A percentile compares a stretch with the other conserved stretches of the same genome.
phyloP scores from a whole-genome alignment of 1,140 invertebrate genomes.

The Drosophila dunni region DNA sequence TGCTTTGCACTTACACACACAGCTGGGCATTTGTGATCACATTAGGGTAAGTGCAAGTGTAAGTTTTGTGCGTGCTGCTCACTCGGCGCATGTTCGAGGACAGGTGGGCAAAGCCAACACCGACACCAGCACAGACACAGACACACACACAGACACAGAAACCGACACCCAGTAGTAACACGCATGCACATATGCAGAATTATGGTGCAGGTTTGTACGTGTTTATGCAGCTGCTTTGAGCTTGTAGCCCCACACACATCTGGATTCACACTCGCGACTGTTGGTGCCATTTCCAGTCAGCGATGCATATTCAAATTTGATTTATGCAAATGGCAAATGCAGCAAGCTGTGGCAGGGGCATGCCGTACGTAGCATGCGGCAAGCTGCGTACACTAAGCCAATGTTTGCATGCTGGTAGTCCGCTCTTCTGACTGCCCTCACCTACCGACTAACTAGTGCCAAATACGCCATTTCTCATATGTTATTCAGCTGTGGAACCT shows the following conservation, averaged over 20 bases:
- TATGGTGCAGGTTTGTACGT: conserved; percentile 16
- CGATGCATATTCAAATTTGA: conserved; percentile 82
- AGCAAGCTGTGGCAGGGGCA: conserved; percentile 29
- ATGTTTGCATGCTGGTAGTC: conserved; percentile 34
- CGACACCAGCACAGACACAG: conserved; percentile 17
- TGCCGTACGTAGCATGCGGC: neutral
- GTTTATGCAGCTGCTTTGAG: conserved; percentile 47
- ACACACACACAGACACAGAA: conserved; percentile 24
- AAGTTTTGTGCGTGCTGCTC: conserved; percentile 65
- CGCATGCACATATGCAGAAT: conserved; percentile 8
- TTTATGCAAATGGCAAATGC: conserved; percentile 78
- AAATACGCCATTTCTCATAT: conserved; percentile 64
- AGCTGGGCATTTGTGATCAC: conserved; percentile 16
- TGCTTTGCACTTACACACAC: conserved; percentile 11
- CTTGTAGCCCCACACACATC: conserved; percentile 26
- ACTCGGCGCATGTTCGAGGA: conserved; percentile 44
- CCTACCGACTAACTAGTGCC: conserved; percentile 51
- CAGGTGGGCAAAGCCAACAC: conserved; percentile 3
- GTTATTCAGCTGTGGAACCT: conserved; percentile 18
- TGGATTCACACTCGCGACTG: conserved; percentile 19
- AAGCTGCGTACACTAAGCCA: conserved; percentile 34
- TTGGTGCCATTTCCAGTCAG: conserved; percentile 52
- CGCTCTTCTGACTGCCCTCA: conserved; percentile 8
- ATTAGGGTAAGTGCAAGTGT: conserved; percentile 41
- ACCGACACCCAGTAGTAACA: neutral